phyloP scores from a whole-genome alignment of 2,797 vertebrate genomes.

The Taeniopygia guttata region DNA sequence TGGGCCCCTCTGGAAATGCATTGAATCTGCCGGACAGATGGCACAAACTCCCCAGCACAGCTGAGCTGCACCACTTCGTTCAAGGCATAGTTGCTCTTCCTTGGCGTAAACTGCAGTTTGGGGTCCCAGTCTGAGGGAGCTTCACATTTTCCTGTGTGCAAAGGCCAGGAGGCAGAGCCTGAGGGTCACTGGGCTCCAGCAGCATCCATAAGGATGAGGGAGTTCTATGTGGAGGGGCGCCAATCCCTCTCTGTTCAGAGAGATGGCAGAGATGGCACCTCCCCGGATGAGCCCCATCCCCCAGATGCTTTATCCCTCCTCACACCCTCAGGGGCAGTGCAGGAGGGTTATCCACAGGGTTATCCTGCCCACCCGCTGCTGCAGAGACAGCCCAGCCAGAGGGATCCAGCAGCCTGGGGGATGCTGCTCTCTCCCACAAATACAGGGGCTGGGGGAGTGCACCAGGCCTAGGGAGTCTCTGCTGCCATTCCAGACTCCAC shows the following conservation, averaged over 20 bases:
- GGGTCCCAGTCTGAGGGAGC: background rate
- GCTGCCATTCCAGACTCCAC: background rate
- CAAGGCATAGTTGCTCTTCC: accelerated
- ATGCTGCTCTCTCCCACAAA: background rate
- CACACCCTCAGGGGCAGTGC: background rate
- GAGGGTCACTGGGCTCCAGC: background rate
- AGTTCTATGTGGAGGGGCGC: background rate
- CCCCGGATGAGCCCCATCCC: background rate
- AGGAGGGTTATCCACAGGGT: background rate
- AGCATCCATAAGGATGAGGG: background rate
- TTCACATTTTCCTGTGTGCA: background rate
- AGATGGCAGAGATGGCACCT: background rate
- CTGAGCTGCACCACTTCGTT: background rate
- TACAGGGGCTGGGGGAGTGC: background rate
- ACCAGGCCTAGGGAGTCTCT: background rate
- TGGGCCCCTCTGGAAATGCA: background rate
- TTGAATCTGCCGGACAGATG: background rate
- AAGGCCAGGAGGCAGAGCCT: background rate
- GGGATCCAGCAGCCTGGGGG: background rate
- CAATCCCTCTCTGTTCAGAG: background rate
- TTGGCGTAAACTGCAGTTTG: accelerated
- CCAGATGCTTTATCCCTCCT: background rate
- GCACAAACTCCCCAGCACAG: background rate
- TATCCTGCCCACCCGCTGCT: background rate
- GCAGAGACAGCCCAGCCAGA: background rate